Base-by-base conservation (phyloP, 23 tunicate species). In the Oikopleura vanhoeffeni region DNA sequence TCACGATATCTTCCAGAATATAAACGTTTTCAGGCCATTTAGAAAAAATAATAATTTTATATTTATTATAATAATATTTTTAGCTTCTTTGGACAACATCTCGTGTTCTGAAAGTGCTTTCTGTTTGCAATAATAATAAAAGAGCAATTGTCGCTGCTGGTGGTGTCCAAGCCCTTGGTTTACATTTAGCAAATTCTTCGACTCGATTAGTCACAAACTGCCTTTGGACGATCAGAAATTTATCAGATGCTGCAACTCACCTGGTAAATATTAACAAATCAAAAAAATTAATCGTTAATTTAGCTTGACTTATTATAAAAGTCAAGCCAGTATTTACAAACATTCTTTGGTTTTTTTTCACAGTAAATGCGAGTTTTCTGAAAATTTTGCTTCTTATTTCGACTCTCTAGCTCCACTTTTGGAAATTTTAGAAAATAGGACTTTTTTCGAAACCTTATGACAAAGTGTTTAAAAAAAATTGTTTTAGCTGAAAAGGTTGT, bases 11-110 rank as follows among this genome's bases (percentile, higher is more conserved):
- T 91, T 91, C 40, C 97, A 91, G 41, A 91, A 91, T 57, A 83
- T 91, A 39, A 91, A 88, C 0, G 86, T 91, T 1, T 88, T 91
- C 83, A 88, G 88, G 97, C 87, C 88, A 41, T 85, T 88, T 27
- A 88, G 88, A 88, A 85, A 88, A 41, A 88, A 91, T 84, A 91
- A 91, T 67, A 91, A 91, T n/a, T n/a, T n/a, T n/a, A n/a, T n/a
- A n/a, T n/a, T n/a, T n/a, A n/a, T n/a, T n/a, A n/a, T n/a, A n/a
- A n/a, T n/a, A n/a, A n/a, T n/a, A n/a, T n/a, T n/a, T n/a, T n/a
- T n/a, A n/a, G 85, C 87, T 91, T 67, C 67, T 91, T 57, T 91
- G 97, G 97, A 91, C 97, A 0, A 91, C 97, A 24, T 88, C 91
- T 83, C 84, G 97, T 30, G 97, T 91, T 2, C 84, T 91, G 57